These are phyloP conservation scores for Cephalopachus bancanus DNA, from an alignment of 2,797 vertebrate genomes.

Conservation along the genomic window DNA sequence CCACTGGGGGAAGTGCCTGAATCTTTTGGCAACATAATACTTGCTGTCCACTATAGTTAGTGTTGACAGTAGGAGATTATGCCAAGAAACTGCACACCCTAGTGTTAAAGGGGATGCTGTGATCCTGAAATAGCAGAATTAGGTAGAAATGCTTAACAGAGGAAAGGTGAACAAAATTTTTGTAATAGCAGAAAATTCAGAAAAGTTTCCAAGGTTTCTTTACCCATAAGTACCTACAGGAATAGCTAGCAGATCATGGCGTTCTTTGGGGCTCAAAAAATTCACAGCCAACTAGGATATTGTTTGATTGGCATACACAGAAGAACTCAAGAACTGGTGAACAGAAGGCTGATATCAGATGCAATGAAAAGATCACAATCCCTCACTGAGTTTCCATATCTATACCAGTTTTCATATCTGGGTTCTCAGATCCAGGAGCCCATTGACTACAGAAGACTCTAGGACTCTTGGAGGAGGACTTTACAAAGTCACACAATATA, in stretches of 20 bases:
- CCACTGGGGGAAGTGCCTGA: neutral
- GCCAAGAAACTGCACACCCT: too few species aligned
- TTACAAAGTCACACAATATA: too few species aligned
- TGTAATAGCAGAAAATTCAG: neutral
- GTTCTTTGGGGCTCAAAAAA: neutral
- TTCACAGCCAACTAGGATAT: too few species aligned
- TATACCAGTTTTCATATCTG: neutral
- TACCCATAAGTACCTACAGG: neutral
- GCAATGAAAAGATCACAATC: neutral
- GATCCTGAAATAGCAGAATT: too few species aligned
- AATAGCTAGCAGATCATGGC: neutral
- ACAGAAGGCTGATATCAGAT: neutral
- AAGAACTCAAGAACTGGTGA: neutral
- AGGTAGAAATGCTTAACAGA: neutral
- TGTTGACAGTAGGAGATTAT: neutral
- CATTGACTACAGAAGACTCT: neutral
- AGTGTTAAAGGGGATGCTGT: neutral
- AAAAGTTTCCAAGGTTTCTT: neutral
- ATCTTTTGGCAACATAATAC: neutral
- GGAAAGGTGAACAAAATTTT: neutral
- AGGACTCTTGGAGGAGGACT: neutral
- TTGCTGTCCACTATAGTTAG: neutral
- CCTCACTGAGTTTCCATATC: neutral
- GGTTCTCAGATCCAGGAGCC: neutral
- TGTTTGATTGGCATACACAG: fast-evolving